Evolutionary conservation across 2,888 invertebrate species (phyloP).

Genomic region (Noctua janthina): DNA sequence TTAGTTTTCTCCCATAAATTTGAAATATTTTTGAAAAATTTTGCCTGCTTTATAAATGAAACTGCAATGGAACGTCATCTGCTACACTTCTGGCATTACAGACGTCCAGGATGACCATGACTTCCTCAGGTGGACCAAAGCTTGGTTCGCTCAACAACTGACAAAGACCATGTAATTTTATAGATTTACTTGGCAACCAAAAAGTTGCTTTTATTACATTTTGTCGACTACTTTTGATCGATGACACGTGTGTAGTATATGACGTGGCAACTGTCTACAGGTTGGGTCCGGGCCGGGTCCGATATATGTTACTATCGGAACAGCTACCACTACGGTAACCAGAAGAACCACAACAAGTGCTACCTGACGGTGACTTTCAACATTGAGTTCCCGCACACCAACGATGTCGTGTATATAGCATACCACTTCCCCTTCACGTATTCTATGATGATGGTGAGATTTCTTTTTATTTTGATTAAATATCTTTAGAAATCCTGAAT

Average conservation of each 20-base stretch:
- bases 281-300: constrained; percentile 94
- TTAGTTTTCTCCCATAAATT: background rate
- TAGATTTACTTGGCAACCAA: background rate
- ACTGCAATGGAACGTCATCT: background rate
- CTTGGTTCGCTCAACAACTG: no score
- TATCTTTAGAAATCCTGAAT: background rate
- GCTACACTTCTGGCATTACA: background rate
- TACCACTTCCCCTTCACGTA: constrained; percentile 97
- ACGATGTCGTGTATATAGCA: constrained; percentile 95
- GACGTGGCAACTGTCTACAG: constrained; percentile 73
- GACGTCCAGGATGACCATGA: no score
- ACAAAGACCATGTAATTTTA: background rate
- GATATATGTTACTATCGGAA: constrained; percentile 96
- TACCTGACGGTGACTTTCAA: constrained; percentile 95
- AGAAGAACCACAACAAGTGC: constrained; percentile 89
- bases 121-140: rapidly evolving
- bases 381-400: constrained; percentile 93
- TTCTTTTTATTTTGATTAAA: background rate
- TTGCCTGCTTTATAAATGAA: background rate
- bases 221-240: background rate
- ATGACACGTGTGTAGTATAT: constrained; percentile 1
- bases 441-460: constrained; percentile 92
- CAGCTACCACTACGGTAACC: constrained; percentile 91
- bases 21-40: background rate
- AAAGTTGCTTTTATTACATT: background rate